A percentile compares a stretch with the other conserved stretches of the same genome.
These are phyloP conservation scores for Drosophila siamana DNA, from an alignment of 2,888 invertebrate genomes.

Conservation along the genomic window DNA sequence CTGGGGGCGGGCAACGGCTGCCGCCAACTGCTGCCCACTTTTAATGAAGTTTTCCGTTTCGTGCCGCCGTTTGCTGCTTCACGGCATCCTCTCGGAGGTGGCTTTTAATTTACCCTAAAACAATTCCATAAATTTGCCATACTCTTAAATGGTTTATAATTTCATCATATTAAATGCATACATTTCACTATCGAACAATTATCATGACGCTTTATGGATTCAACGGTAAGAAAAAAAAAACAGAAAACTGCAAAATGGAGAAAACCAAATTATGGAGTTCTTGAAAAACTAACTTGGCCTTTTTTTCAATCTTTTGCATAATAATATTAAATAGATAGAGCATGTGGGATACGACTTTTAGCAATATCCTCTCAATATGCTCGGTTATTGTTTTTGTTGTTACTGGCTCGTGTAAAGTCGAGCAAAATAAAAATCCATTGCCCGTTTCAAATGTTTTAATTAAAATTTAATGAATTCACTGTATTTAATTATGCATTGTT, in stretches of 20 bases:
- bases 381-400: constrained; percentile 6
- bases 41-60: constrained; percentile 77
- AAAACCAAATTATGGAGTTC: neutral
- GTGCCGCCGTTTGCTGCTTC: constrained; percentile 57
- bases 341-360: constrained; percentile 35
- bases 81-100: constrained; percentile 6
- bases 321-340: constrained; percentile 17
- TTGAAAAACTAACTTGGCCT: neutral
- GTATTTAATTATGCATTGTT: constrained; percentile 76
- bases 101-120: constrained; percentile 37
- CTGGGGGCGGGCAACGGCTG: constrained; percentile 40
- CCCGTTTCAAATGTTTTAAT: constrained; percentile 76
- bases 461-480: constrained; percentile 77
- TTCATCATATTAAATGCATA: constrained; percentile 5
- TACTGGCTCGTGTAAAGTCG: constrained; percentile 45
- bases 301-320: neutral
- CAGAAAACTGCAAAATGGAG: neutral
- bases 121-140: constrained; percentile 3
- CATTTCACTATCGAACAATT: neutral
- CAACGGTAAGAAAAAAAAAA: no score
- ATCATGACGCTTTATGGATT: neutral
- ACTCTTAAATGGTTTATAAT: constrained; percentile 1
- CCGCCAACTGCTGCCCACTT: constrained; percentile 74
- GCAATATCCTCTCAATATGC: constrained; percentile 21
- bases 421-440: constrained; percentile 72